Base-by-base conservation (phyloP, 2,797 vertebrate genomes). In the Cyprinodon diabolis region DNA sequence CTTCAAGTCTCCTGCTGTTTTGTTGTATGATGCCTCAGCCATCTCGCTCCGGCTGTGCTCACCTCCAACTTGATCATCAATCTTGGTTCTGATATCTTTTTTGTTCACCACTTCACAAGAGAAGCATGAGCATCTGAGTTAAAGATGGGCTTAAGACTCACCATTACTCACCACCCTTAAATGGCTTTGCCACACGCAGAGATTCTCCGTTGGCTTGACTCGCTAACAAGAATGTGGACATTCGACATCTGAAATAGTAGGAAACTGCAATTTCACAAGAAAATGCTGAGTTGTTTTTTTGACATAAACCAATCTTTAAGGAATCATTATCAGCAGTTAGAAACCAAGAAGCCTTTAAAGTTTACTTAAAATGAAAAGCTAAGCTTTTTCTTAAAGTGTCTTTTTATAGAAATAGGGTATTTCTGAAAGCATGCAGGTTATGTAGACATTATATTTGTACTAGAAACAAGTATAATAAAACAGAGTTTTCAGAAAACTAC, bases 21-120 rank as follows among this genome's bases (percentile, higher is more conserved):
- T 83, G 63, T 80, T 77, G 81, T 71, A 70, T 71, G 81, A 84
- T 35, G 74, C 79, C 74, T 76, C 80, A 74, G 79, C 82, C 71
- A 71, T 56, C 68, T 23, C 15, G 23, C 37, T 23, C 68, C 56
- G 68, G 14, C 68, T 69, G 37, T 25, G 52, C 14, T 0, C 52
- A 17, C 52, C 54, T 69, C 52, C 68, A 21, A 43, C 68, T 25
- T 43, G 37, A 25, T 69, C 68, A 69, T 69, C 68, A n/a, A 56
- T 69, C 68, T 56, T 45, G 52, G 13, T 56, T 21, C 52, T 56
- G n/a, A 69, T 69, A 37, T 69, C 68, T 69, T 40, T 55, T 56
- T 69, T 23, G 30, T 56, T 11, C 37, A 17, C 37, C 68, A 17
- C 37, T 56, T 15, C 52, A 43, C 21, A n/a, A 69, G 37, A 56